These are phyloP conservation scores for Pseudeuparius sepicola DNA, from an alignment of 2,888 invertebrate genomes.

Conservation along the genomic window DNA sequence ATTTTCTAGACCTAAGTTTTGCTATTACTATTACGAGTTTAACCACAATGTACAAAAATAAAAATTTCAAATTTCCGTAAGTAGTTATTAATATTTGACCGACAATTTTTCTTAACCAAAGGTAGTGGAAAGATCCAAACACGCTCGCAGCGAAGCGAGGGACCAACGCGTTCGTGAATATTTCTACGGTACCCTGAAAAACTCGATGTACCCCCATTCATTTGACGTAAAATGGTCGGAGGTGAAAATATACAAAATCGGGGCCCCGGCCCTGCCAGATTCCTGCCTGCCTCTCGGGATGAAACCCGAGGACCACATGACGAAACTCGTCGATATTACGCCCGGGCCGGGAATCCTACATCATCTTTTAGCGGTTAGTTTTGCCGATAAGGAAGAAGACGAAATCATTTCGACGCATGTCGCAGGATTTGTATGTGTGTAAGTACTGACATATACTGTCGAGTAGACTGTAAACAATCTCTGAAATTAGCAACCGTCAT, in stretches of 20 bases:
- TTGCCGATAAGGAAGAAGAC: constrained; percentile 72
- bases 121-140: constrained; percentile 78
- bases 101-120: constrained; percentile 35
- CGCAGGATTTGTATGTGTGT: constrained; percentile 88
- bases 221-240: constrained; percentile 89
- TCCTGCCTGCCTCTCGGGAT: constrained; percentile 96
- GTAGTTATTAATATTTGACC: no score
- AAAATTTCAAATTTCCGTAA: no score
- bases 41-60: no score
- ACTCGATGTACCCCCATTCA: constrained; percentile 76
- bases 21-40: no score
- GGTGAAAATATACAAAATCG: constrained; percentile 86
- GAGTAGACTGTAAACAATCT: no score
- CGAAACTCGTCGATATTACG: constrained; percentile 74
- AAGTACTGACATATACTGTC: no score
- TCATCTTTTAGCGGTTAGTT: constrained; percentile 82
- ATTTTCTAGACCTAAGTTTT: no score
- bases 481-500: no score
- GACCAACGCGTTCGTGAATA: constrained; percentile 83
- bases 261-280: constrained; percentile 85
- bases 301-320: constrained; percentile 84
- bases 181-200: constrained; percentile 80
- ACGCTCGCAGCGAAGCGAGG: constrained; percentile 60
- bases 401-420: constrained; percentile 81
- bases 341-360: constrained; percentile 72